Evolutionary conservation across 2,888 invertebrate genomes (phyloP).

Genomic region (Amiota mariae): DNA sequence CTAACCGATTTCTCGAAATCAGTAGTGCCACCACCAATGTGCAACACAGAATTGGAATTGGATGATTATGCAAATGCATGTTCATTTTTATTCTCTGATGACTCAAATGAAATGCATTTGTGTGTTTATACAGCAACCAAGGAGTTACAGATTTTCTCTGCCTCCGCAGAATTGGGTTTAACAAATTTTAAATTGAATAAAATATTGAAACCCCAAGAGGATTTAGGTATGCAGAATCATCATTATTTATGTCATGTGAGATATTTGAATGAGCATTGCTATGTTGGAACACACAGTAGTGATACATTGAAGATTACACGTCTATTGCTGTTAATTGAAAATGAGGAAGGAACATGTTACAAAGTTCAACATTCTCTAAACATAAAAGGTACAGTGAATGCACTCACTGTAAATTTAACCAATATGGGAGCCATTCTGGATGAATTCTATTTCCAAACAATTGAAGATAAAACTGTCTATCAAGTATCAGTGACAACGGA

Average conservation of each 20-base stretch:
- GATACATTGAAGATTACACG: slow-evolving; percentile 35
- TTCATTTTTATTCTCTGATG: slow-evolving; percentile 72
- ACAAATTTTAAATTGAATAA: background rate
- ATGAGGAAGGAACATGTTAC: slow-evolving; percentile 34
- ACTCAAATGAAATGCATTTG: slow-evolving; percentile 39
- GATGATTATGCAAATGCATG: slow-evolving; percentile 77
- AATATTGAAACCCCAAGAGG: slow-evolving; percentile 35
- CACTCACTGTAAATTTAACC: slow-evolving; percentile 36
- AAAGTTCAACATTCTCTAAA: slow-evolving; percentile 30
- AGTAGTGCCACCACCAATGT: slow-evolving; percentile 90
- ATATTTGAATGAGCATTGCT: slow-evolving; percentile 32
- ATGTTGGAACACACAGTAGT: slow-evolving; percentile 47
- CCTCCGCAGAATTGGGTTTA: background rate
- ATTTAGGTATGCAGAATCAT: slow-evolving; percentile 33
- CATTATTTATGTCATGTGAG: slow-evolving; percentile 44
- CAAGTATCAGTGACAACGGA: slow-evolving; percentile 38
- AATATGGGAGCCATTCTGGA: slow-evolving; percentile 20
- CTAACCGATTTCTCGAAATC: slow-evolving; percentile 83
- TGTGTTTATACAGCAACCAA: slow-evolving; percentile 56
- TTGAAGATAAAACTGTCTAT: slow-evolving; percentile 44
- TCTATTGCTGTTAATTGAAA: slow-evolving; percentile 35
- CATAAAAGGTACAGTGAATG: slow-evolving; percentile 50
- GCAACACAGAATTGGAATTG: slow-evolving; percentile 77
- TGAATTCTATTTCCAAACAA: slow-evolving; percentile 51
- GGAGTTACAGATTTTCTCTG: slow-evolving; percentile 42